Evolutionary conservation across 2,888 invertebrate genomes (phyloP).

Genomic region (Brachyopa scutellaris): DNA sequence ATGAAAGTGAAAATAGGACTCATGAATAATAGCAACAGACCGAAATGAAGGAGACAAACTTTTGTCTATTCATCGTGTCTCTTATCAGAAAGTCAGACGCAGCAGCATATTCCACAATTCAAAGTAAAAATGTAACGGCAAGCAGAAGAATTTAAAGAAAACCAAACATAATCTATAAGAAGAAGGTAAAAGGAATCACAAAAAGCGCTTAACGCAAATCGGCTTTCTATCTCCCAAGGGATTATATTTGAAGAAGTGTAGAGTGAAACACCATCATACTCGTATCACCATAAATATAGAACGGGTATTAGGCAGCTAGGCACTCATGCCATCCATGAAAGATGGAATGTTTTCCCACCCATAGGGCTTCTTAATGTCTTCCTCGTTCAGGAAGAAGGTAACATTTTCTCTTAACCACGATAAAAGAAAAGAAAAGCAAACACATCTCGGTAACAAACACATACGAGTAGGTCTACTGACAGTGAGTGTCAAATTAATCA

Average conservation of each 20-base stretch:
- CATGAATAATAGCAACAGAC: no score
- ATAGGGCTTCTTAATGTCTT: background rate
- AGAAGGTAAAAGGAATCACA: background rate
- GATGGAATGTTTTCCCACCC: background rate
- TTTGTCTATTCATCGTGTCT: slow-evolving; percentile 1
- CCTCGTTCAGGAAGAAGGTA: background rate
- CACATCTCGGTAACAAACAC: background rate
- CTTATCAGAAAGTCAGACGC: background rate
- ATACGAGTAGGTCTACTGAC: no score
- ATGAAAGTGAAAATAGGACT: no score
- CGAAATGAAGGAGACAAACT: background rate
- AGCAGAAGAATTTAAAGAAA: background rate
- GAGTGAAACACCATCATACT: background rate
- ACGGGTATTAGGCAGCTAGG: background rate
- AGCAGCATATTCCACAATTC: no score
- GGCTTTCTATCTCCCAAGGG: background rate
- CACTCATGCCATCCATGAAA: background rate
- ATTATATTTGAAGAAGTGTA: background rate
- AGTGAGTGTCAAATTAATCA: background rate
- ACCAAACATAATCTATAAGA: background rate
- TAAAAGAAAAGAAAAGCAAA: background rate
- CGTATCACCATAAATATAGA: background rate
- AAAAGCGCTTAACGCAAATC: background rate
- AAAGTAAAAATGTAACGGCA: background rate
- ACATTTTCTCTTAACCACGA: background rate